A percentile compares a stretch with the other conserved stretches of the same genome.
Conservation (phyloP, 2,888 invertebrate species). For the Colletes collaris region DNA sequence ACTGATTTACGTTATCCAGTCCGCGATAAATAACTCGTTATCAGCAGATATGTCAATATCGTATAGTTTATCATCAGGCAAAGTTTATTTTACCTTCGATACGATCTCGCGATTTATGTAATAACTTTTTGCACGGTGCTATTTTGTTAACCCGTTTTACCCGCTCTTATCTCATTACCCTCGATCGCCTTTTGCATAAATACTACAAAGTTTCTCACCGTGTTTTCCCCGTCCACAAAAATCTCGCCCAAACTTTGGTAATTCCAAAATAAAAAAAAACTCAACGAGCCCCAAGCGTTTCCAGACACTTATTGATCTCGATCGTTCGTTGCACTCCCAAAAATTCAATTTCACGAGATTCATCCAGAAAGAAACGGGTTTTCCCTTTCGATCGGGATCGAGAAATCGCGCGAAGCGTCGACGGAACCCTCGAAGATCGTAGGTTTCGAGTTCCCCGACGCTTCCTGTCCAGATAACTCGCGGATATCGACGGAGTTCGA, state of each 20-base stretch:
- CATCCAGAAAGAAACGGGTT: no score
- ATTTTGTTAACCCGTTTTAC: not conserved
- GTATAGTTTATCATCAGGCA: not conserved
- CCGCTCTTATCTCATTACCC: not conserved
- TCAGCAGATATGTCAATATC: constrained; percentile 14
- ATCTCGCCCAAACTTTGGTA: no score
- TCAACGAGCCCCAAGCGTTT: no score
- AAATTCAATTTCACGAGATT: no score
- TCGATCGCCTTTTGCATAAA: no score
- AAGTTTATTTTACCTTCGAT: not conserved
- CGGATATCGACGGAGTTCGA: not conserved
- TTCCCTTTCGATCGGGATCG: constrained; percentile 5
- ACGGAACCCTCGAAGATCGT: constrained; percentile 14
- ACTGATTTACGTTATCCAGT: constrained; percentile 1
- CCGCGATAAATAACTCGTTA: constrained; percentile 16
- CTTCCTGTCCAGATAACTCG: constrained; percentile 19
- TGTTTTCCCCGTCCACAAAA: no score
- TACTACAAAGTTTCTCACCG: no score
- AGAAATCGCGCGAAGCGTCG: not conserved
- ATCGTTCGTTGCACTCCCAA: no score
- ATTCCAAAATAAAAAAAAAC: no score
- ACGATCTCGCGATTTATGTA: not conserved
- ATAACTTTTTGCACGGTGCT: not conserved
- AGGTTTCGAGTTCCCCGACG: not conserved
- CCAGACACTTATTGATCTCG: no score